Percentiles rank a stretch among this genome's conserved stretches.
phyloP scores from a whole-genome alignment of 1,140 invertebrate genomes.

The Drosophila sechellia region DNA sequence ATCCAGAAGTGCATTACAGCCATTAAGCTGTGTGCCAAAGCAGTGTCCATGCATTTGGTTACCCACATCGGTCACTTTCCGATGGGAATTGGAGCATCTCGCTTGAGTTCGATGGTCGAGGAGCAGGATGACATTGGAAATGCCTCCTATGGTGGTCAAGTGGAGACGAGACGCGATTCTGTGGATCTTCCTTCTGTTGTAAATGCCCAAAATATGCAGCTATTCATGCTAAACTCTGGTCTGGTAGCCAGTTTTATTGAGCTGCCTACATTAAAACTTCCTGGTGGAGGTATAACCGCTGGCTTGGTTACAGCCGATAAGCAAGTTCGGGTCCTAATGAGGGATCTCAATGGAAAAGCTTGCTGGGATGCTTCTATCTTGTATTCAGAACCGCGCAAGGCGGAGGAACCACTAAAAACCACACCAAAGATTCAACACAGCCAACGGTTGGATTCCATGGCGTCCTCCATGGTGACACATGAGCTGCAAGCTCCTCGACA shows the following conservation, averaged over 20 bases:
- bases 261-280: slow-evolving; percentile 92
- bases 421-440: slow-evolving; percentile 20
- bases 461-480: slow-evolving; percentile 57
- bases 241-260: slow-evolving; percentile 96
- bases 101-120: slow-evolving; percentile 91
- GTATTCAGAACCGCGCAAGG: slow-evolving; percentile 89
- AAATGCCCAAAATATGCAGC: slow-evolving; percentile 93
- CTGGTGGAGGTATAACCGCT: slow-evolving; percentile 93
- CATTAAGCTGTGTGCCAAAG: slow-evolving; percentile 89
- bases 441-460: slow-evolving; percentile 74
- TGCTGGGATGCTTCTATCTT: slow-evolving; percentile 98
- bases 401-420: slow-evolving; percentile 19
- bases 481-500: slow-evolving; percentile 85
- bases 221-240: slow-evolving; percentile 93
- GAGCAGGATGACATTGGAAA: slow-evolving; percentile 94
- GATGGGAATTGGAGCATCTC: slow-evolving; percentile 93
- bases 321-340: slow-evolving; percentile 93
- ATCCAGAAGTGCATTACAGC: slow-evolving; percentile 85
- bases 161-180: slow-evolving; percentile 67
- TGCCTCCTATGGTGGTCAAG: slow-evolving; percentile 17
- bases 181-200: slow-evolving; percentile 85
- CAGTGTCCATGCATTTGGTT: slow-evolving; percentile 91
- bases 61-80: slow-evolving; percentile 96
- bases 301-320: slow-evolving; percentile 88
- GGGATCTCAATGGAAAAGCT: slow-evolving; percentile 98